Evolutionary conservation across 2,113 vertebrate genomes (phyloP).

Genomic region (Spea bombifrons): DNA sequence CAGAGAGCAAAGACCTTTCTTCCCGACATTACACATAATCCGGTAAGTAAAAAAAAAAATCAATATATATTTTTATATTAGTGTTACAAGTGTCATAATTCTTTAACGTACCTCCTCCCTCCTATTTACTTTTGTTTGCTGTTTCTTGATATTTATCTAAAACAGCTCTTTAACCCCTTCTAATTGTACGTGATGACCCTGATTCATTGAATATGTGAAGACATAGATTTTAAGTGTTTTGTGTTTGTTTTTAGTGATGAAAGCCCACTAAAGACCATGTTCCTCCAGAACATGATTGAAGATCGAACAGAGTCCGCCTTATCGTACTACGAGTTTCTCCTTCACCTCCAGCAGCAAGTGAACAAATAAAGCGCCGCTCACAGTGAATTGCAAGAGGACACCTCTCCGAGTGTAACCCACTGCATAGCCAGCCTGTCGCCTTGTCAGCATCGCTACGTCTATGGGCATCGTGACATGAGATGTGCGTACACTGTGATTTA

Average conservation of each 20-base stretch:
- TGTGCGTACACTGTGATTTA: conserved; percentile 73
- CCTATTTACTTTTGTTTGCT: no score
- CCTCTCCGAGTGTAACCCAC: neutral
- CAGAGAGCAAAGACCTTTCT: conserved; percentile 90
- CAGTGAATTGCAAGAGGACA: conserved; percentile 14
- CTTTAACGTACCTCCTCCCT: no score
- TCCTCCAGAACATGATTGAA: conserved; percentile 95
- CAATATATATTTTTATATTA: neutral
- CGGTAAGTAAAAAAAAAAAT: conserved; percentile 66
- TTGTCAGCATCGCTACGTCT: conserved; percentile 57
- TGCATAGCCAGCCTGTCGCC: conserved; percentile 54
- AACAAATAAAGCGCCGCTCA: conserved; percentile 77
- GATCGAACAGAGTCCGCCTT: conserved; percentile 95
- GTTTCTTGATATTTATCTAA: no score
- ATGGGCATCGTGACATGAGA: conserved; percentile 66
- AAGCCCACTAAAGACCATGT: conserved; percentile 81
- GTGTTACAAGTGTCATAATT: no score
- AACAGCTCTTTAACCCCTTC: no score
- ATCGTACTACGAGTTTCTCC: conserved; percentile 95
- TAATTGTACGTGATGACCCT: no score
- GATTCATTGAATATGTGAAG: no score
- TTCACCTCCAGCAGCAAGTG: conserved; percentile 94
- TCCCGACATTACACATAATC: conserved; percentile 82
- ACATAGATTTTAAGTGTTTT: neutral
- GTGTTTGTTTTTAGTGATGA: conserved; percentile 73